Evolutionary conservation across 2,113 vertebrate genomes (phyloP).

Genomic region (Panthera tigris): DNA sequence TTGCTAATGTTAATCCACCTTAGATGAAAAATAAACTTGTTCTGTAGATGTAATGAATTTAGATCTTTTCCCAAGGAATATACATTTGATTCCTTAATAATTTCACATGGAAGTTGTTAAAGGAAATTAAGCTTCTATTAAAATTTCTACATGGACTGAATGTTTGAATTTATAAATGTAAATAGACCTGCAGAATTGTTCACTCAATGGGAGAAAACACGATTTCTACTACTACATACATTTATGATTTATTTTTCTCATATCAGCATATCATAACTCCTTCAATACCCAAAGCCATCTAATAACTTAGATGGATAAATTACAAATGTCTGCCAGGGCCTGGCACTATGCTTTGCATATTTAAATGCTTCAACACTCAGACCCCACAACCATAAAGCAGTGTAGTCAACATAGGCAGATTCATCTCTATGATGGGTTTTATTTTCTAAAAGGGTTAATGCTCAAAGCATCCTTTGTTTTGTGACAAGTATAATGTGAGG

Average conservation of each 20-base stretch:
- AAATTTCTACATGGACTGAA: background rate
- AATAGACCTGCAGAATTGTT: background rate
- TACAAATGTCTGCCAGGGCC: slow-evolving; percentile 34
- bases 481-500: slow-evolving; percentile 59
- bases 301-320: slow-evolving; percentile 57
- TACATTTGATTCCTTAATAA: background rate
- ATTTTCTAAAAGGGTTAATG: slow-evolving; percentile 63
- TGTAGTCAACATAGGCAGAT: slow-evolving; percentile 20
- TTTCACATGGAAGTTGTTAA: background rate
- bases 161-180: background rate
- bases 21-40: background rate
- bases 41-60: background rate
- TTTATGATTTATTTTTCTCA: slow-evolving; percentile 36
- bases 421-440: slow-evolving; percentile 53
- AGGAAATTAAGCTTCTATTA: slow-evolving; percentile 25
- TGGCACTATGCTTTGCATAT: slow-evolving; percentile 11
- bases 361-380: slow-evolving; percentile 10
- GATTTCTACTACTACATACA: background rate
- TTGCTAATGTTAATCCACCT: slow-evolving; percentile 23
- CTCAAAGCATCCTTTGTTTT: slow-evolving; percentile 71
- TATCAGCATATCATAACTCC: background rate
- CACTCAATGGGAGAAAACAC: background rate
- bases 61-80: background rate
- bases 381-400: background rate
- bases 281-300: background rate